A percentile compares a stretch with the other conserved stretches of the same genome.
Conservation (phyloP, 2,888 invertebrate species). For the Drosophila mayaguana region DNA sequence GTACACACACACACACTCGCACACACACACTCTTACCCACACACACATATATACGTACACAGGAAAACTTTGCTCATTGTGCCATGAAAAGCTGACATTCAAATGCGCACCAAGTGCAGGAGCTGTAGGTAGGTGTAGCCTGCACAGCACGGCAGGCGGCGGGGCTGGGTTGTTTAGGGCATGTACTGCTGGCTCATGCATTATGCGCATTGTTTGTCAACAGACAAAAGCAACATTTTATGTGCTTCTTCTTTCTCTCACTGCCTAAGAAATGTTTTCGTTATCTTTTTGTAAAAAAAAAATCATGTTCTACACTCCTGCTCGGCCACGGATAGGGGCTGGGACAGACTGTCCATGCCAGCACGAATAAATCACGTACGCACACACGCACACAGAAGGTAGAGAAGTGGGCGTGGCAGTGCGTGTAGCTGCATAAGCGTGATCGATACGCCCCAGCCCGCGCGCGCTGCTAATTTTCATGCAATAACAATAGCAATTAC, state of each 20-base stretch:
- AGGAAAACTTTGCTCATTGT: constrained; percentile 42
- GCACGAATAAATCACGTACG: constrained; percentile 56
- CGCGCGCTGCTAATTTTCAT: constrained; percentile 27
- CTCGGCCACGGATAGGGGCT: background rate
- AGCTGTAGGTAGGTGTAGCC: constrained; percentile 20
- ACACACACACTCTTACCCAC: background rate
- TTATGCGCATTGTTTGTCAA: constrained; percentile 78
- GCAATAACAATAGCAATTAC: constrained; percentile 59
- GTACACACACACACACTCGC: constrained; percentile 14
- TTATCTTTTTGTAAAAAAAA: constrained; percentile 41
- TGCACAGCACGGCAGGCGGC: background rate
- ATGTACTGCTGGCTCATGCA: constrained; percentile 59
- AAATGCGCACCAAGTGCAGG: constrained; percentile 58
- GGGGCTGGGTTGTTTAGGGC: background rate
- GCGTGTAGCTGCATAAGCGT: constrained; percentile 65
- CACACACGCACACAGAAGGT: constrained; percentile 26
- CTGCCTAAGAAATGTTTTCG: constrained; percentile 53
- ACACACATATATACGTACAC: background rate
- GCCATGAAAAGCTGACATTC: constrained; percentile 52
- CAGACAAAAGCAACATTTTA: constrained; percentile 78
- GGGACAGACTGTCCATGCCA: background rate
- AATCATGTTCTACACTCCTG: constrained; percentile 26
- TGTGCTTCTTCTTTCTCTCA: constrained; percentile 37
- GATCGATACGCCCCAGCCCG: constrained; percentile 55
- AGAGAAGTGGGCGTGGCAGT: constrained; percentile 28